phyloP scores from a whole-genome alignment of 2,797 vertebrate genomes.

The Clarias platycephalus region DNA sequence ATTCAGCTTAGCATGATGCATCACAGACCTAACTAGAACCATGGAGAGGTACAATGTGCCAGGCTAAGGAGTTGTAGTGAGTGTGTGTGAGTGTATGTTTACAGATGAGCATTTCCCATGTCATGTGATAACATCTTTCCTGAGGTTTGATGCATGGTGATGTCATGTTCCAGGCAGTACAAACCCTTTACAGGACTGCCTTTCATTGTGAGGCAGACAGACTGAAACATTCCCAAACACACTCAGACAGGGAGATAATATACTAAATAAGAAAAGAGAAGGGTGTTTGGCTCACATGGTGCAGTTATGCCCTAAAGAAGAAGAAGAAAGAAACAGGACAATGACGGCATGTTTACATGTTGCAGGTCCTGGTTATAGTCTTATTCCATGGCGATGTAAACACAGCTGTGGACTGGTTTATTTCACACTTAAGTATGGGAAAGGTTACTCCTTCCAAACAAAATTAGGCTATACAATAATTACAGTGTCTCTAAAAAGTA shows the following conservation, averaged over 20 bases:
- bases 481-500: not conserved
- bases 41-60: too few relatives aligned
- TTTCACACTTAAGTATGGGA: not conserved
- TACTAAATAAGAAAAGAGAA: slow-evolving; percentile 3
- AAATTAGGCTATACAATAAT: not conserved
- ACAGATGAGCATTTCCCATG: not conserved
- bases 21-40: not conserved
- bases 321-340: not conserved
- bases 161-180: slow-evolving; percentile 22
- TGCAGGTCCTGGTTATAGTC: slow-evolving; percentile 11
- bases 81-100: not conserved
- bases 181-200: slow-evolving; percentile 4
- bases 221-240: slow-evolving; percentile 3
- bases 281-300: not conserved
- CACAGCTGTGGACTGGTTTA: slow-evolving; percentile 6
- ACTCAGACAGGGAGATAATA: not conserved
- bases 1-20: not conserved
- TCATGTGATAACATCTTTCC: slow-evolving; percentile 24
- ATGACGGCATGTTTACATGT: not conserved
- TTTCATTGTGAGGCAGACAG: slow-evolving; percentile 18
- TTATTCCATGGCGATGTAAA: slow-evolving; percentile 10
- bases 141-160: slow-evolving; percentile 33
- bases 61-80: not conserved
- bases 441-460: not conserved
- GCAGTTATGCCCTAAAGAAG: not conserved